Base-by-base conservation (phyloP, 1,140 invertebrate genomes). In the Drosophila melanica region DNA sequence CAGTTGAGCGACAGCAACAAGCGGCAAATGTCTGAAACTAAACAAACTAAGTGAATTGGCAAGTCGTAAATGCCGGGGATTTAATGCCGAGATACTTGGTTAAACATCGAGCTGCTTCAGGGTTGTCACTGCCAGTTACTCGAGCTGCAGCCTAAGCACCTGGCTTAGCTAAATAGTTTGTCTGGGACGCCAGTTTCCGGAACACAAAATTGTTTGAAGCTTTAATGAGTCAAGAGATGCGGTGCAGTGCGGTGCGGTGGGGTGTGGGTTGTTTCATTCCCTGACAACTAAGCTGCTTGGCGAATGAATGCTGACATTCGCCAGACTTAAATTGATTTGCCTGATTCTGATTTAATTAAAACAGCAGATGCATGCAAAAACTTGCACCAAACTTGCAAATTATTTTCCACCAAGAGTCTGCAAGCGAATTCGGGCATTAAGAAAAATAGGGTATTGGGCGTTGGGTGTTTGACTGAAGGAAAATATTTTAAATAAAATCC, bases 331-430 rank as follows among this genome's bases (percentile, higher is more conserved):
- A 84, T 75, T 80, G 77, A 80, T 85, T 80, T 74, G 14, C 39
- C 77, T 41, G 72, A 74, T 80, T 73, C 73, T 73, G 77, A 84
- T 85, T 85, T 84, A 84, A 84, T 84, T 84, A 85, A 85, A 70
- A 84, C n/a, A 63, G 53, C 65, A 64, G 41, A 73, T 60, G 68
- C 67, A 77, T 77, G 51, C 66, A 63, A 65, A 67, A 62, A 65
- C 62, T 62, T 48, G 20, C 35, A 27, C n/a, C 12, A 33, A 27
- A 14, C 47, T 42, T 45, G 51, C 8, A 48, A 58, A 47, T 18
- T 30, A 48, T 54, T 47, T 45, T 12, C 37, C 9, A 27, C 10
- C 12, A 45, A 27, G 39, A 14, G 57, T 12, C 20, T 47, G 12
- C 39, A 45, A 27, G n/a, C 23, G 41, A 58, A 33, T 58, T 16